These are phyloP conservation scores for Oreotrochilus melanogaster DNA, from an alignment of 2,113 vertebrate species.

Conservation along the genomic window DNA sequence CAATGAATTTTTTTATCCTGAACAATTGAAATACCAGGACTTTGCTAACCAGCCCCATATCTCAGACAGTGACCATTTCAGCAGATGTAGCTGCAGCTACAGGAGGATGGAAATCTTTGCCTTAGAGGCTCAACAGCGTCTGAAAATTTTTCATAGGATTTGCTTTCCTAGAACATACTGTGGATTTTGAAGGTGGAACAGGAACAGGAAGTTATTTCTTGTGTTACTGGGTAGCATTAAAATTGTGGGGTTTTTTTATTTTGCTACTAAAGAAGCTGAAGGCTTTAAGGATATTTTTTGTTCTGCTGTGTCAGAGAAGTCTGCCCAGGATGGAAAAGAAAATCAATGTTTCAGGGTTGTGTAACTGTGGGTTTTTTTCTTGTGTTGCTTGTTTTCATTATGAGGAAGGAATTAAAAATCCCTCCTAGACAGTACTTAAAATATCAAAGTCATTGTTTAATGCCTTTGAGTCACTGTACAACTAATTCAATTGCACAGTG, in stretches of 20 bases:
- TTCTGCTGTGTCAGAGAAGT: slow-evolving; percentile 72
- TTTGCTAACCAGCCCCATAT: background rate
- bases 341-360: slow-evolving; percentile 78
- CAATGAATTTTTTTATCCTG: background rate
- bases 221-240: slow-evolving; percentile 73
- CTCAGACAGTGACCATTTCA: background rate
- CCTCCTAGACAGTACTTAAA: slow-evolving; percentile 86
- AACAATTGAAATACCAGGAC: background rate
- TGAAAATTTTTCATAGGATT: slow-evolving; percentile 63
- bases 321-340: slow-evolving; percentile 75
- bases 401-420: slow-evolving; percentile 85
- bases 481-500: slow-evolving; percentile 85
- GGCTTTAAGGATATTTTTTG: slow-evolving; percentile 67
- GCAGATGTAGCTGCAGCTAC: background rate
- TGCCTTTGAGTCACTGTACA: slow-evolving; percentile 86
- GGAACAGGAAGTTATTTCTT: slow-evolving; percentile 48
- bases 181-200: slow-evolving; percentile 63
- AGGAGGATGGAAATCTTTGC: background rate
- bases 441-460: slow-evolving; percentile 88
- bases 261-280: slow-evolving; percentile 78
- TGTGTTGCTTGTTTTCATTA: slow-evolving; percentile 81
- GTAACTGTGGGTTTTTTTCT: slow-evolving; percentile 67
- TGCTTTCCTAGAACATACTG: slow-evolving; percentile 61
- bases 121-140: slow-evolving; percentile 41
- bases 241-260: slow-evolving; percentile 80